A percentile compares a stretch with the other conserved stretches of the same genome.
Conservation (phyloP, 1,140 invertebrate species). For the Latrodectus geometricus region DNA sequence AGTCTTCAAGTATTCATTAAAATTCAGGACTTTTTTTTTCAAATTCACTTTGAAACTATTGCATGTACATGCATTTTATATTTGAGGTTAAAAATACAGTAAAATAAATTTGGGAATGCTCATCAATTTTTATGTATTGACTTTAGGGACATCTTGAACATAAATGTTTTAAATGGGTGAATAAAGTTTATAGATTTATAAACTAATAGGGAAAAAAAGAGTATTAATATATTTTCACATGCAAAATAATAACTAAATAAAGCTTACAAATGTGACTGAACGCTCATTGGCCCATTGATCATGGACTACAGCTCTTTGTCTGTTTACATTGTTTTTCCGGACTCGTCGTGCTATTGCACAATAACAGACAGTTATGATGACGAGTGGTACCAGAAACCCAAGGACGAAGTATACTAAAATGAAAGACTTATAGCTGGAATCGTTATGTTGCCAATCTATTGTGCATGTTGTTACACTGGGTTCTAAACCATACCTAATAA, state of each 20-base stretch:
- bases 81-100: no score
- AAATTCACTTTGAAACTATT: no score
- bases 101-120: no score
- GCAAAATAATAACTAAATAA: background rate
- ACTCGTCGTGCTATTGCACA: conserved; percentile 18
- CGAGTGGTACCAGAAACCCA: conserved; percentile 58
- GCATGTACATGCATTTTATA: no score
- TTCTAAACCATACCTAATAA: conserved; percentile 57
- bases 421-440: conserved; percentile 62
- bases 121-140: no score
- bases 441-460: conserved; percentile 64
- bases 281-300: conserved; percentile 60
- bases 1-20: no score
- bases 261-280: conserved; percentile 59
- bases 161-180: no score
- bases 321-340: conserved; percentile 5
- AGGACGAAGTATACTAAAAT: conserved; percentile 62
- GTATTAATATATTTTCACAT: background rate
- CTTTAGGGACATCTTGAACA: no score
- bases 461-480: conserved; percentile 63
- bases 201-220: no score
- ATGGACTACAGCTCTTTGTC: conserved; percentile 14
- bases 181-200: no score
- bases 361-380: conserved; percentile 52
- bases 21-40: no score